Percentiles rank a stretch among this genome's conserved stretches.
Evolutionary conservation across 1,140 invertebrate genomes (phyloP).

Genomic region (Branchinecta lindahli): DNA sequence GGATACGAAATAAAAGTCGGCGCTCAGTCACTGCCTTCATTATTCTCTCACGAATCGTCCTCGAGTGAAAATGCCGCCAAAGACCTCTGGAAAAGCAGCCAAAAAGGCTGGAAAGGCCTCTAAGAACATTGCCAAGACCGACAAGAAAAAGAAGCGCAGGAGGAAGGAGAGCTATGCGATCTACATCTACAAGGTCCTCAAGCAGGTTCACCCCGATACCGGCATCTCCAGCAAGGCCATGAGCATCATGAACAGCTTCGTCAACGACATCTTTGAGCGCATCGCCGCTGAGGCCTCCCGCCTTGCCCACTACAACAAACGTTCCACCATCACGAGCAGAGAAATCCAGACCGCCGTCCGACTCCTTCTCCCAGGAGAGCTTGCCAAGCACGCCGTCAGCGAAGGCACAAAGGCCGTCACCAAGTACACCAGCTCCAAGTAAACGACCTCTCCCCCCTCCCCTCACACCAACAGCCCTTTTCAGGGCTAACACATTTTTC

Average conservation of each 20-base stretch:
- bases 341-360: constrained; percentile 27
- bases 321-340: constrained; percentile 18
- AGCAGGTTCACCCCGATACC: constrained; percentile 51
- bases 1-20: background rate
- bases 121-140: constrained; percentile 31
- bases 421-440: constrained; percentile 41
- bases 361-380: constrained; percentile 43
- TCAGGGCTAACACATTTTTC: no score
- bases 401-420: constrained; percentile 43
- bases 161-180: constrained; percentile 50
- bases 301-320: constrained; percentile 52
- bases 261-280: constrained; percentile 48
- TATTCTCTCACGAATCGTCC: background rate
- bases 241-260: constrained; percentile 49
- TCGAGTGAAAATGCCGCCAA: constrained; percentile 28
- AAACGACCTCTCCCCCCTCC: constrained; percentile 23
- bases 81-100: constrained; percentile 33
- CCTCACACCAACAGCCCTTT: background rate
- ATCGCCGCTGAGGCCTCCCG: constrained; percentile 49
- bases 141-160: constrained; percentile 32
- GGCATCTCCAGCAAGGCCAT: constrained; percentile 44
- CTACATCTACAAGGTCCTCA: constrained; percentile 54
- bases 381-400: constrained; percentile 43
- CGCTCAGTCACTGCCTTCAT: background rate
- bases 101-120: constrained; percentile 36